Base-by-base conservation (phyloP, 2,888 invertebrate species). In the Meandrusa payeni region DNA sequence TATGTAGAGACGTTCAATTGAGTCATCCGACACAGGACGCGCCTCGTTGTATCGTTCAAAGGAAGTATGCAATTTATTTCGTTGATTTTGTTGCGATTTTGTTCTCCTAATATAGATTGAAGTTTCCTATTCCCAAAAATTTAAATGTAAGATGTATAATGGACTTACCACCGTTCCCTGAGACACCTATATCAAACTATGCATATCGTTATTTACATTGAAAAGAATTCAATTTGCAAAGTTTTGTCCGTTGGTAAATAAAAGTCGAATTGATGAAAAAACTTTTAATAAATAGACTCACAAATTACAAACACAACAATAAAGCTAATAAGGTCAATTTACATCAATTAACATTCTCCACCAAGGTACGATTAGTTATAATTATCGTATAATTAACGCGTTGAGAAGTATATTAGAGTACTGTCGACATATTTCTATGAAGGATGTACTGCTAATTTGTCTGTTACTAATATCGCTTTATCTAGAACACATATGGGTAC, bases 261-360 rank as follows among this genome's bases (percentile, higher is more conserved):
- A 70, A 68, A 69, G 37, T 40, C 57, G 44, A 41, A 23, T 44
- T 64, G 52, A 57, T 61, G 57, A 68, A 76, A n/a, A 79, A 76
- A 72, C 64, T 57, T 79, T 79, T 79, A 79, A 79, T 80, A 80
- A 78, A 75, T 74, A 75, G 65, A 68, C 64, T 65, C 67, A 64
- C 66, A 70, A 61, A 58, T 61, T 61, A 69, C 76, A 78, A 79
- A 79, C 77, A 76, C 66, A 80, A 80, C 79, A 80, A 75, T 60
- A 59, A 64, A 62, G 58, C 50, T 41, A 60, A 52, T 61, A 62
- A 59, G 64, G 44, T 43, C 26, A 57, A 33, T 45, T 29, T 36
- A 37, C 20, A 39, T 29, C 3, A 24, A 34, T 6, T 36, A 33
- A 36, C 26, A 40, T 10, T 6, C 28, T 26, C 19, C 5, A 9